Base-by-base conservation (phyloP, 2,888 invertebrate species). In the Lasioglossum morio region DNA sequence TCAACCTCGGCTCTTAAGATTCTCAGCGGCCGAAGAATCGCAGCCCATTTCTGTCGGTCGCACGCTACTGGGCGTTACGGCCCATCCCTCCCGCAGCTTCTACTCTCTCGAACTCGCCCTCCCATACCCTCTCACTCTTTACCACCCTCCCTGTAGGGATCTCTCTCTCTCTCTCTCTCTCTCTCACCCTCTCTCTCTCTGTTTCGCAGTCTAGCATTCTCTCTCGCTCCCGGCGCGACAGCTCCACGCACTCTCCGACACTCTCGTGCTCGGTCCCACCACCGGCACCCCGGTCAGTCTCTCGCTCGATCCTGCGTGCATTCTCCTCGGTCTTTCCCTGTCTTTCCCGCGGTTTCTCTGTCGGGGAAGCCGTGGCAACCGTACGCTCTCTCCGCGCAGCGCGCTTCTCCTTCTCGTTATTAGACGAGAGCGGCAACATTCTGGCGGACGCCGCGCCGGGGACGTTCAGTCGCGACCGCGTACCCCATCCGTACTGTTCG, bases 401-500 rank as follows among this genome's bases (percentile, higher is more conserved):
- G 70, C 66, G 72, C 73, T 72, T 74, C 79, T 78, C 81, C 77
- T 77, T 86, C 81, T 69, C 86, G 84, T 81, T 81, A 82, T 83
- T 81, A 81, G 84, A 81, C 82, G 53, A 53, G 77, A 87, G 87
- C 87, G 89, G 87, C 82, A 88, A 88, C 88, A 86, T 84, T 89
- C 89, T 82, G 88, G 73, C 86, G 85, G 82, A 81, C 84, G 87
- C 83, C 89, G 87, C 84, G 87, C 86, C 89, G 87, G 87, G 87
- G 80, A 80, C 77, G 86, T 84, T 90, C 90, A 87, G 89, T 90
- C 84, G 90, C 82, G 85, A 88, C 76, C 89, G 87, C 90, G 90
- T 76, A 60, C 82, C 66, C 66, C 84, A 84, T 77, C 84, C 87
- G 89, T 87, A 87, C 77, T 30, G 60, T 16, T 66, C 84, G 73